Conservation (phyloP, 2,888 invertebrate species). For the Crocallis elinguaria region DNA sequence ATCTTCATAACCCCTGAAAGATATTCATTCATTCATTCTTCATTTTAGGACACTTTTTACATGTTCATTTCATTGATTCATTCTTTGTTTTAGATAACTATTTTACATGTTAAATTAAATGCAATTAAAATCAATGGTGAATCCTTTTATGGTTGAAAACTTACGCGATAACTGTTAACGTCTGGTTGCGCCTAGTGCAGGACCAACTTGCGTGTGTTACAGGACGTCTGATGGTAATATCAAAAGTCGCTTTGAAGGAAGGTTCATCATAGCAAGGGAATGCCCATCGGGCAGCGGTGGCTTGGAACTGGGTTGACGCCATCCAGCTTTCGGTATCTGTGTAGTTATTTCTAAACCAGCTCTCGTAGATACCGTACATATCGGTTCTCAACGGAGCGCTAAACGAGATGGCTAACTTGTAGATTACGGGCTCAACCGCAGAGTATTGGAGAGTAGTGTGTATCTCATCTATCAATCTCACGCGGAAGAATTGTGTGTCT, state of each 20-base stretch:
- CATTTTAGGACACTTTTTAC: no score
- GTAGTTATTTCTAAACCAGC: constrained; percentile 65
- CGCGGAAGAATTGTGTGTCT: constrained; percentile 57
- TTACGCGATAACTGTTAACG: constrained; percentile 46
- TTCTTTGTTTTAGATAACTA: background rate
- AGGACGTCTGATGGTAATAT: constrained; percentile 86
- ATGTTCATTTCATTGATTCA: no score
- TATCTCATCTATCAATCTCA: constrained; percentile 42
- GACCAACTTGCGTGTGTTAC: constrained; percentile 75
- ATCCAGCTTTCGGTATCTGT: constrained; percentile 67
- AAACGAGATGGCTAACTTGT: constrained; percentile 58
- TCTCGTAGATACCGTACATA: constrained; percentile 75
- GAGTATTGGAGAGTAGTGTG: constrained; percentile 47
- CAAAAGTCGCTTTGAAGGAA: constrained; percentile 91
- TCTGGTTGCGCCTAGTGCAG: constrained; percentile 83
- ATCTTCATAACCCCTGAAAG: constrained; percentile 58
- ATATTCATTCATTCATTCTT: background rate
- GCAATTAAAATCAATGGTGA: background rate
- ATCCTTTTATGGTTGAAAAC: constrained; percentile 32
- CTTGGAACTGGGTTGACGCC: constrained; percentile 89
- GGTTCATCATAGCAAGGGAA: constrained; percentile 94
- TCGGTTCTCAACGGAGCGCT: constrained; percentile 60
- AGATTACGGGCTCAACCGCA: constrained; percentile 40
- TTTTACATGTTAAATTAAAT: background rate
- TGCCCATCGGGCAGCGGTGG: constrained; percentile 87